A percentile compares a stretch with the other conserved stretches of the same genome.
Evolutionary conservation across 2,888 invertebrate species (phyloP).

Genomic region (Chaitophorus viminalis): DNA sequence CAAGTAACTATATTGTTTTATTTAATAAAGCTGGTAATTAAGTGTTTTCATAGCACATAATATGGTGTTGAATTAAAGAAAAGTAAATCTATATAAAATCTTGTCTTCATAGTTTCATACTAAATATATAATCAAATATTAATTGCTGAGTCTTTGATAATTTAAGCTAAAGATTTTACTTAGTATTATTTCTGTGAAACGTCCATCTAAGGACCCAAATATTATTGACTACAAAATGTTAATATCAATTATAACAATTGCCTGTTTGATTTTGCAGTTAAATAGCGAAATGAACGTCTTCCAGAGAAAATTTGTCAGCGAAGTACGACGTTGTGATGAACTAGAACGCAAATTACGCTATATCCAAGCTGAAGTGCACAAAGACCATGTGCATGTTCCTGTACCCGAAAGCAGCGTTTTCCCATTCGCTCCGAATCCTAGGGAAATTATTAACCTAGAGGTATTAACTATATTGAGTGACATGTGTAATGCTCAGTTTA

Average conservation of each 20-base stretch:
- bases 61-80: no score
- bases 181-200: no score
- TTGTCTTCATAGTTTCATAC: no score
- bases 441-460: conserved; percentile 91
- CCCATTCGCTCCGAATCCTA: conserved; percentile 79
- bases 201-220: no score
- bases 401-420: conserved; percentile 69
- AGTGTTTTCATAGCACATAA: no score
- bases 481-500: background rate
- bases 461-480: conserved; percentile 68
- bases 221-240: no score
- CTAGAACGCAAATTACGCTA: conserved; percentile 72
- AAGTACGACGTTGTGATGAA: conserved; percentile 74
- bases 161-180: no score
- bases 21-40: no score
- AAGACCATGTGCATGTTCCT: conserved; percentile 72
- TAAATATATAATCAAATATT: no score
- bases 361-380: conserved; percentile 72
- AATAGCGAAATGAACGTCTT: conserved; percentile 74
- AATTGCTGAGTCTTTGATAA: no score
- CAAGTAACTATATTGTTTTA: no score
- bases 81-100: no score
- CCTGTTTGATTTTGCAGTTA: conserved; percentile 67
- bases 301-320: conserved; percentile 74
- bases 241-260: background rate